Evolutionary conservation across 2,888 invertebrate genomes (phyloP).

Genomic region (Eubasilissa splendida): DNA sequence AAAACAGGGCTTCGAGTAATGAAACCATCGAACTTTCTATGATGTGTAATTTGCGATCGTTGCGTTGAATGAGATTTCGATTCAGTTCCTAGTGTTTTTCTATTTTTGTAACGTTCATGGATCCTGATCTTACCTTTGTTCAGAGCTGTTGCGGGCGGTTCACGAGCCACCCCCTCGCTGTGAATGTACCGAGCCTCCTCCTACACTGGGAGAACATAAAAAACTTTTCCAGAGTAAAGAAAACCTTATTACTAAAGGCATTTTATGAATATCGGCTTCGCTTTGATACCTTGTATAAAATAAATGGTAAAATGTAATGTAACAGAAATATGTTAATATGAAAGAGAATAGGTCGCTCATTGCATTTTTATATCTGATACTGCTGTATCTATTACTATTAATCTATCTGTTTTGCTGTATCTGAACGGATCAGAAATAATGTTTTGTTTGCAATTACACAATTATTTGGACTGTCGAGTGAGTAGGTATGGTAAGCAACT

Average conservation of each 20-base stretch:
- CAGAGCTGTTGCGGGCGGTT: conserved; percentile 12
- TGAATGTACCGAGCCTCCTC: neutral
- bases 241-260: conserved; percentile 27
- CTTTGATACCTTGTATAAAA: conserved; percentile 3
- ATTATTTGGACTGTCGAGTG: too few species aligned
- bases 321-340: too few species aligned
- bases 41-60: too few species aligned
- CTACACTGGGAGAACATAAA: conserved; percentile 26
- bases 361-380: too few species aligned
- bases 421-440: too few species aligned
- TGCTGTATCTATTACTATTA: too few species aligned
- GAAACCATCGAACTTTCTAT: neutral
- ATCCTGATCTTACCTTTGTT: conserved; percentile 38
- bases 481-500: too few species aligned
- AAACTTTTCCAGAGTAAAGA: conserved; percentile 26
- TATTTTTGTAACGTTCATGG: neutral
- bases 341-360: too few species aligned
- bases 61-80: neutral
- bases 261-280: conserved; percentile 21
- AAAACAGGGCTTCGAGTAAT: too few species aligned
- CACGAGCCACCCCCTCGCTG: conserved; percentile 11
- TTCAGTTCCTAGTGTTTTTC: neutral
- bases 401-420: too few species aligned
- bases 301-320: too few species aligned
- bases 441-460: too few species aligned